Base-by-base conservation (phyloP, 2,113 vertebrate genomes). In the Dendrocopos noguchii region DNA sequence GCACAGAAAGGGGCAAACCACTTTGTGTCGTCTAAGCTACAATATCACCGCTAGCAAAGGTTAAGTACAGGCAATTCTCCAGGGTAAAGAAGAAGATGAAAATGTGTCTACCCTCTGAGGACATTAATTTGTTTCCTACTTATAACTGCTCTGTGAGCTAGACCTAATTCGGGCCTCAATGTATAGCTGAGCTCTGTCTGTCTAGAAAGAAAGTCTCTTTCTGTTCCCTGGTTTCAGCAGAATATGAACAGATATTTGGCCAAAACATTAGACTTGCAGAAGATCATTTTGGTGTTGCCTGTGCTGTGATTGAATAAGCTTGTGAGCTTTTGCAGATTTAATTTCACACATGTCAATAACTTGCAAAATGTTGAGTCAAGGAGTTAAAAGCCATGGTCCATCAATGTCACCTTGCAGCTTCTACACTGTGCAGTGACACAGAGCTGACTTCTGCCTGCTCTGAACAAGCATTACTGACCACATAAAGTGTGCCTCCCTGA, bases 331-430 rank as follows among this genome's bases (percentile, higher is more conserved):
- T 76, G 59, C 59, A 93, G 88, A 88, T 93, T 94, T 96, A 88
- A 95, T 95, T 96, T 95, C 92, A 96, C 92, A 93, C 53, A 20
- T 90, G 85, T 20, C 85, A 95, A 95, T 96, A 93, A 93, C 28
- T 90, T 90, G 34, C 25, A 89, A 67, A 77, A 77, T 87, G 95
- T 60, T 80, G 28, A 89, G 84, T 92, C 25, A 50, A 64, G 72
- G 76, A 77, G 46, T 85, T 90, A 84, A 93, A 81, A 92, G 61
- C 66, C 61, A 15, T 34, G 18, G 88, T 65, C 57, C 73, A 81
- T 90, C 80, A 80, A 68, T 25, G 82, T 59, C 84, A 92, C 7
- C 87, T 82, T 87, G 76, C 75, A 85, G 57, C 72, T 86, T 71
- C 73, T 64, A 7, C 7, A 2, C 4, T 19, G 27, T 60, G 56